These are phyloP conservation scores for Diaprepes abbreviatus DNA, from an alignment of 2,888 invertebrate species.

Conservation along the genomic window DNA sequence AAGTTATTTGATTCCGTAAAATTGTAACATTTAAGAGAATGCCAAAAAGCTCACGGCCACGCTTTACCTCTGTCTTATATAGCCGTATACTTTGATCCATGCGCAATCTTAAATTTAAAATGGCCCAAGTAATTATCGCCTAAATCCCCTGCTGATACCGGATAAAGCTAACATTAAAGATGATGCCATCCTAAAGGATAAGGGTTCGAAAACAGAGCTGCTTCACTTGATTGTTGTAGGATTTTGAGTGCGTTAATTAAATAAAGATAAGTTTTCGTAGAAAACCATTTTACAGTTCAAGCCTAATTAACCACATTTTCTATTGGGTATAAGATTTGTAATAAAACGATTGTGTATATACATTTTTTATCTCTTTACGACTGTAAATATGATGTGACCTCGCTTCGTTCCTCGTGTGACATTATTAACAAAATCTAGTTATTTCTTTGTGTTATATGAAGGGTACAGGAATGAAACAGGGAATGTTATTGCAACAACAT, in stretches of 20 bases:
- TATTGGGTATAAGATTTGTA: too few species aligned
- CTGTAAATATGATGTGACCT: too few species aligned
- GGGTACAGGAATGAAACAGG: too few species aligned
- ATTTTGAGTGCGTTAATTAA: conserved; percentile 8
- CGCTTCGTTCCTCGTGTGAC: too few species aligned
- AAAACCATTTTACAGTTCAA: neutral
- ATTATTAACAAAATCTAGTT: too few species aligned
- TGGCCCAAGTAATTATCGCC: conserved; percentile 18
- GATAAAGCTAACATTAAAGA: conserved; percentile 20
- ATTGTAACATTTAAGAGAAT: conserved; percentile 20
- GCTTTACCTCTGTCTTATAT: conserved; percentile 6
- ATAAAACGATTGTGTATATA: too few species aligned
- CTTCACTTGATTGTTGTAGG: conserved; percentile 6
- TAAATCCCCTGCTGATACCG: conserved; percentile 19
- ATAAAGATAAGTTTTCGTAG: neutral
- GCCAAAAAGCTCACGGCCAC: conserved; percentile 8
- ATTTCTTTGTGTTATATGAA: too few species aligned
- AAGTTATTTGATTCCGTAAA: conserved; percentile 23
- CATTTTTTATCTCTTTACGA: too few species aligned
- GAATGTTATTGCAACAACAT: too few species aligned
- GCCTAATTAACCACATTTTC: neutral
- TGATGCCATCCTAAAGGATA: conserved; percentile 15
- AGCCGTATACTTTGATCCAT: conserved; percentile 6
- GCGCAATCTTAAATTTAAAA: conserved; percentile 20
- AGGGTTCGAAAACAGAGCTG: conserved; percentile 7